Evolutionary conservation across 1,140 invertebrate species (phyloP), one percentile per base, ranked within the genome.

Genomic region (Thrips palmi): DNA sequence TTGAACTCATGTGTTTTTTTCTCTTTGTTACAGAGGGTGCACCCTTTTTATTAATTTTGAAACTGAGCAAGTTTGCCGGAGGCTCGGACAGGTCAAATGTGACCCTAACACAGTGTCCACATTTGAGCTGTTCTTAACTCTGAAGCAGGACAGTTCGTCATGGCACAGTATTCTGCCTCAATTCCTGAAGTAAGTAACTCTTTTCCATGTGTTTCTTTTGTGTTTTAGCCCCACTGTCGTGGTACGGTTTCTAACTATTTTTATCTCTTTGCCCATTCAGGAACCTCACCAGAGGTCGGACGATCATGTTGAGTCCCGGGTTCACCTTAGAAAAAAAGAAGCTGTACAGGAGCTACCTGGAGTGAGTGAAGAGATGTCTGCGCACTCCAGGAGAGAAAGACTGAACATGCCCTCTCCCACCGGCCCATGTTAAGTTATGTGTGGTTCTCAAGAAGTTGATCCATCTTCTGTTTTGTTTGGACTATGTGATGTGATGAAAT

Each of bases 291-390:
- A 71, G 75, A 57, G 71, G 77, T 54, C 76, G 77, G 50, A 81
- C 79, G 40, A 77, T 86, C 50, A 74, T 86, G 56, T 75, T 87
- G 54, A 81, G 79, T 62, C 73, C 76, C 46, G 74, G 75, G 50
- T 87, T 83, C 60, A 74, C 69, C 43, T 60, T 86, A 57, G 75
- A 74, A 49, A 87, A 86, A 64, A 84, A 82, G 57, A 86, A 86
- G 58, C 63, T 87, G 30, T 87, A 84, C 66, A 65, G 81, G 54
- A 77, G 70, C 43, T 75, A 68, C 52, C 62, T 67, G 48, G 45
- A 50, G 23, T 48, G 32, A 43, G 35, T n/a, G n/a, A n/a, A n/a
- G n/a, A n/a, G n/a, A n/a, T n/a, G n/a, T n/a, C n/a, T n/a, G n/a
- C n/a, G n/a, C n/a, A n/a, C n/a, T n/a, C n/a, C n/a, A n/a, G n/a